These are phyloP conservation scores for Amiota communis DNA, from an alignment of 2,888 invertebrate species.

Conservation along the genomic window DNA sequence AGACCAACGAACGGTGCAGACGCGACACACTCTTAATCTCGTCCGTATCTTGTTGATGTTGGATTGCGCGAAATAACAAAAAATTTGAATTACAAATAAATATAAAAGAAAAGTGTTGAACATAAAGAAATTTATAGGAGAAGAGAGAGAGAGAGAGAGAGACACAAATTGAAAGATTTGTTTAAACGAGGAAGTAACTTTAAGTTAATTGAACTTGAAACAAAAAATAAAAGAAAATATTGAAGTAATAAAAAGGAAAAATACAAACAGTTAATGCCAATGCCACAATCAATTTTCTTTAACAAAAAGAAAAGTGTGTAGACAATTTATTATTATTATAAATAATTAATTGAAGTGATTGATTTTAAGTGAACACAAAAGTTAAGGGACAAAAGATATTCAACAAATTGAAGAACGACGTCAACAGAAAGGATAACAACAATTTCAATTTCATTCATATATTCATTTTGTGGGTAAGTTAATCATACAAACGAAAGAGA, in stretches of 20 bases:
- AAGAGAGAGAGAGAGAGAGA: constrained; percentile 32
- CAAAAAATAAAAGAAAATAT: too few relatives aligned
- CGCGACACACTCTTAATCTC: constrained; percentile 52
- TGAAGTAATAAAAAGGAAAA: background rate
- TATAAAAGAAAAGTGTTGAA: constrained; percentile 5
- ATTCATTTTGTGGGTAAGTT: too few relatives aligned
- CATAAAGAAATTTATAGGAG: constrained; percentile 17
- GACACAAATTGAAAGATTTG: background rate
- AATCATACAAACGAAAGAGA: too few relatives aligned
- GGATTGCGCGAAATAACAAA: constrained; percentile 24
- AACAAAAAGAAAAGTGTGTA: too few relatives aligned
- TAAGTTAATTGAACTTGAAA: constrained; percentile 9
- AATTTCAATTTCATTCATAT: too few relatives aligned
- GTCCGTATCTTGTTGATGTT: background rate
- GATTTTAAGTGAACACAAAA: constrained; percentile 20
- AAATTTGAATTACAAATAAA: background rate
- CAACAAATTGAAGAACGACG: too few relatives aligned
- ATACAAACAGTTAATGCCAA: too few relatives aligned
- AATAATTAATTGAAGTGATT: too few relatives aligned
- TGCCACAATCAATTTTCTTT: too few relatives aligned
- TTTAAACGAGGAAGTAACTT: too few relatives aligned
- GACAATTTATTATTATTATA: too few relatives aligned
- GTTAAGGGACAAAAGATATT: background rate
- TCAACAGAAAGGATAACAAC: too few relatives aligned
- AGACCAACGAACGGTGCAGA: constrained; percentile 63